Evolutionary conservation across 2,113 vertebrate genomes (phyloP).

Genomic region (Cromileptes altivelis): DNA sequence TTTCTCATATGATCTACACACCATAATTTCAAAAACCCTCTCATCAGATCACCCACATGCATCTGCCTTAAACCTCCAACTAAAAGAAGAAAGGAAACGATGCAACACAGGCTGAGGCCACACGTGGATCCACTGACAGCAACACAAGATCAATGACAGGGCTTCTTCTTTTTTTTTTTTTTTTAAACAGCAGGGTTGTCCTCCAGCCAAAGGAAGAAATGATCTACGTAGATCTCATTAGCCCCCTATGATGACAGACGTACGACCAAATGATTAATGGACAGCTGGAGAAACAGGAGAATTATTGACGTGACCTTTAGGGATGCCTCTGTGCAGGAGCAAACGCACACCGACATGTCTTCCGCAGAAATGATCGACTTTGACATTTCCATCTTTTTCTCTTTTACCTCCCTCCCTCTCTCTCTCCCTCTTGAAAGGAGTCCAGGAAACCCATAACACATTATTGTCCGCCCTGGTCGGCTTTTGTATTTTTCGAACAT

Average conservation of each 20-base stretch:
- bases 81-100: neutral
- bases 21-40: slow-evolving; percentile 24
- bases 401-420: neutral
- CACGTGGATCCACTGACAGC: slow-evolving; percentile 50
- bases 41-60: slow-evolving; percentile 6
- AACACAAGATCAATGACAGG: slow-evolving; percentile 68
- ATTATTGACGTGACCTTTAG: slow-evolving; percentile 83
- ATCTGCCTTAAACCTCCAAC: slow-evolving; percentile 2
- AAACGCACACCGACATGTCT: slow-evolving; percentile 44
- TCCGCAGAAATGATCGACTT: slow-evolving; percentile 67
- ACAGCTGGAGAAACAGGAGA: slow-evolving; percentile 63
- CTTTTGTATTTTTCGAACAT: slow-evolving; percentile 8
- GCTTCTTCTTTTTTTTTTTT: slow-evolving; percentile 20
- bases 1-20: neutral
- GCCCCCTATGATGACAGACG: slow-evolving; percentile 77
- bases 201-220: slow-evolving; percentile 65
- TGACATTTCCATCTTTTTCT: slow-evolving; percentile 70
- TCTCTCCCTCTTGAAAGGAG: slow-evolving; percentile 12
- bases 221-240: slow-evolving; percentile 83
- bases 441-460: slow-evolving; percentile 24
- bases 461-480: neutral
- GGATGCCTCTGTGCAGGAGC: slow-evolving; percentile 56
- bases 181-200: slow-evolving; percentile 50
- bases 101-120: slow-evolving; percentile 17
- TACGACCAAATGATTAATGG: slow-evolving; percentile 77